A percentile compares a stretch with the other conserved stretches of the same genome.
Evolutionary conservation across 1,140 invertebrate species (phyloP).

Genomic region (Drosophila mayri): DNA sequence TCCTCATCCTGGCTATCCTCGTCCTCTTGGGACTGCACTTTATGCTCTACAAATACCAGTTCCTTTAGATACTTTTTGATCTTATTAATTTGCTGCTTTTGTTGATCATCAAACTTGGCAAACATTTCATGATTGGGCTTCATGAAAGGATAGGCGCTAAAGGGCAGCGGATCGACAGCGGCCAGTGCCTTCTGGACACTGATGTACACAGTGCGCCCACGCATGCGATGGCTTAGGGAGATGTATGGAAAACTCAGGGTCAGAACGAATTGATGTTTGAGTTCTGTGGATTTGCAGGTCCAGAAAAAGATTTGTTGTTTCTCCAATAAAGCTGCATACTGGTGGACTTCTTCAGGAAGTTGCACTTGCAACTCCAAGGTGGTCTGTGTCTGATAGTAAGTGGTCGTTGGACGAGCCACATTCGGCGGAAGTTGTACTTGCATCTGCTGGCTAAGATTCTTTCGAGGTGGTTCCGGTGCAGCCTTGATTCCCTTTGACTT

Average conservation of each 20-base stretch:
- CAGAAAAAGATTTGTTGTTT: conserved; percentile 25
- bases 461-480: not conserved
- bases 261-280: conserved; percentile 42
- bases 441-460: not conserved
- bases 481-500: not conserved
- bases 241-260: conserved; percentile 20
- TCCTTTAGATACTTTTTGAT: not conserved
- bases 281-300: not conserved
- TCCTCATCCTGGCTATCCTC: conserved; percentile 1
- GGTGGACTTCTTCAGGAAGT: conserved; percentile 14
- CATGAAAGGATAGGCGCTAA: conserved; percentile 46
- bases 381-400: conserved; percentile 41
- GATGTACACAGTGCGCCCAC: conserved; percentile 49
- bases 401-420: conserved; percentile 20
- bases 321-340: conserved; percentile 3
- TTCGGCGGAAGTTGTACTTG: not conserved
- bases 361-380: conserved; percentile 39
- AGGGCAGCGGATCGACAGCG: conserved; percentile 25
- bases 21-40: not conserved
- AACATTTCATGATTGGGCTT: conserved; percentile 51
- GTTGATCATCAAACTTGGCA: conserved; percentile 9
- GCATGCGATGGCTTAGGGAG: conserved; percentile 7
- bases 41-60: too few relatives aligned
- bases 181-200: conserved; percentile 27
- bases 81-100: too few relatives aligned